Evolutionary conservation across 2,888 invertebrate species (phyloP).

Genomic region (Conomelus anceps): DNA sequence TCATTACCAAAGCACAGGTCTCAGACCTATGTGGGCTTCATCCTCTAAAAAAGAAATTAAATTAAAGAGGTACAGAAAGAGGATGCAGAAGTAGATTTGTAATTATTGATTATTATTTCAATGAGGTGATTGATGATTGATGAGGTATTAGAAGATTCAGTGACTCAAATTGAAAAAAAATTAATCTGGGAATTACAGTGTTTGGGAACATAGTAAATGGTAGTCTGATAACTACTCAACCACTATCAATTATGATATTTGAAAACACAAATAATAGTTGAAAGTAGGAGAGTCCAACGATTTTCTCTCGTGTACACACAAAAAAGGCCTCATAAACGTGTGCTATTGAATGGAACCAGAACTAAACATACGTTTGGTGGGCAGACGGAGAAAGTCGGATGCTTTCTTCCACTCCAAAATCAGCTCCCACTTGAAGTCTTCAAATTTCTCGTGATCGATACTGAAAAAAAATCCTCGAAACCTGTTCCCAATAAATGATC

Average conservation of each 20-base stretch:
- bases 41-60: not conserved
- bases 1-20: no score
- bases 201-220: not conserved
- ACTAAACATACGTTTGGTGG: not conserved
- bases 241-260: not conserved
- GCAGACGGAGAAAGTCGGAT: not conserved
- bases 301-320: not conserved
- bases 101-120: not conserved
- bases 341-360: not conserved
- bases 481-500: not conserved
- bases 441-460: not conserved
- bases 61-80: not conserved
- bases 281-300: not conserved
- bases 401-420: not conserved
- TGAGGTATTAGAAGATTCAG: not conserved
- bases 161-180: not conserved
- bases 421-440: not conserved
- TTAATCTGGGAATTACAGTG: not conserved
- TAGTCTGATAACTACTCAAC: not conserved
- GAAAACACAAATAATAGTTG: not conserved
- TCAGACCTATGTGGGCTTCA: no score
- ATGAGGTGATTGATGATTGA: no score
- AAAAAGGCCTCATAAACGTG: not conserved
- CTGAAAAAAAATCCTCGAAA: not conserved
- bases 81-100: not conserved